Conservation (phyloP, 2,888 invertebrate genomes). For the Vesta saturnalis region DNA sequence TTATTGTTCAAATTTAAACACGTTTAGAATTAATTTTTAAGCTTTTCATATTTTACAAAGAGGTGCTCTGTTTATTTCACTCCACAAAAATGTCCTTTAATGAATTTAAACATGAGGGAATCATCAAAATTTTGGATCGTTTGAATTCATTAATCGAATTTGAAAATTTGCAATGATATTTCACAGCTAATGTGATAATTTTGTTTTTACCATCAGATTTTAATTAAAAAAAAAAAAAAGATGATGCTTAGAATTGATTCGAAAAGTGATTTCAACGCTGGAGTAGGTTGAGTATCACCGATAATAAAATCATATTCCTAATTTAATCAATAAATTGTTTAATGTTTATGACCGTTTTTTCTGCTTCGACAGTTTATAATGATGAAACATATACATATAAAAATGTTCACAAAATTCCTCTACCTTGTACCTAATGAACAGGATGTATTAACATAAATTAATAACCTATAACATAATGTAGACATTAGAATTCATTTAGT, state of each 20-base stretch:
- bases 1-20: slow-evolving; percentile 29
- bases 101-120: not conserved
- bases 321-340: too few species aligned
- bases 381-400: slow-evolving; percentile 15
- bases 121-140: not conserved
- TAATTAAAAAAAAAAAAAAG: too few species aligned
- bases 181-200: too few species aligned
- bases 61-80: slow-evolving; percentile 10
- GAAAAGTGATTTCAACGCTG: too few species aligned
- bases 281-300: too few species aligned
- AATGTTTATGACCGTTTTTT: not conserved
- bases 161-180: too few species aligned
- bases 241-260: too few species aligned
- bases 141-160: too few species aligned
- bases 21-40: slow-evolving; percentile 28
- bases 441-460: slow-evolving; percentile 44
- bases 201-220: too few species aligned
- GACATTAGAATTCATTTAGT: slow-evolving; percentile 48
- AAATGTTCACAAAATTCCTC: slow-evolving; percentile 31
- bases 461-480: slow-evolving; percentile 46
- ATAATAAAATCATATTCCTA: too few species aligned
- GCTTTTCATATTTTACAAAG: slow-evolving; percentile 17
- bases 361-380: not conserved
- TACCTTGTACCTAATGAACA: slow-evolving; percentile 26
- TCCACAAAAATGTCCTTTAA: not conserved